Evolutionary conservation across 2,797 vertebrate genomes (phyloP), one percentile per base, ranked within the genome.

Genomic region (Hemibagrus guttatus): DNA sequence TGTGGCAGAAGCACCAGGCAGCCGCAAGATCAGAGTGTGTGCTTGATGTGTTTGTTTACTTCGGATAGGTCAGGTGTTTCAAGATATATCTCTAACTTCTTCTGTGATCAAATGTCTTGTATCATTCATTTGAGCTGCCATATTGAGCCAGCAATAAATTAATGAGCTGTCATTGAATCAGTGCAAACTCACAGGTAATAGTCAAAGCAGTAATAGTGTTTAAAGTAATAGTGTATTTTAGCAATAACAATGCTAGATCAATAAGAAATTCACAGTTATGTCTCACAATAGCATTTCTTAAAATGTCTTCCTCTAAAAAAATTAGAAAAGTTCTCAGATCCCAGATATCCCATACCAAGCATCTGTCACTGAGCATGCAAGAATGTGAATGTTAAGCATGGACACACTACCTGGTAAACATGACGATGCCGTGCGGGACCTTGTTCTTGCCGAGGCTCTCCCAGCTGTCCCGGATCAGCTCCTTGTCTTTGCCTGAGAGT

Each of bases 401-500:
- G 42, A 86, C 84, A 87, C 35, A 52, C 91, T 95, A 96, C 96
- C 96, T 97, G 93, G 95, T 93, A 93, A 99, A 99, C 93, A 98
- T 95, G 90, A 98, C 91, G 84, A 96, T 93, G 89, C 98, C 97
- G 39, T 98, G 97, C 90, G 97, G 96, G 92, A 96, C 95, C 89
- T 97, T 98, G 94, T 96, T 97, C 91, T 95, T 95, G 92, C 95
- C 97, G 88, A 98, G 94, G 88, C 93, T 96, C 92, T 90, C 95
- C 97, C 98, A 98, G 96, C 97, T 98, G 94, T 96, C 95, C 89
- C 96, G 95, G 92, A 99, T 98, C 94, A 98, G 95, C 93, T 96
- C 95, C 75, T 96, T 97, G 85, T 96, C 95, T 89, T 96, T 96
- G 85, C 89, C 95, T 21, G 94, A 95, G 92, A 96, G 93, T 89